phyloP scores from a whole-genome alignment of 2,888 invertebrate species.

The Copidosoma aretas region DNA sequence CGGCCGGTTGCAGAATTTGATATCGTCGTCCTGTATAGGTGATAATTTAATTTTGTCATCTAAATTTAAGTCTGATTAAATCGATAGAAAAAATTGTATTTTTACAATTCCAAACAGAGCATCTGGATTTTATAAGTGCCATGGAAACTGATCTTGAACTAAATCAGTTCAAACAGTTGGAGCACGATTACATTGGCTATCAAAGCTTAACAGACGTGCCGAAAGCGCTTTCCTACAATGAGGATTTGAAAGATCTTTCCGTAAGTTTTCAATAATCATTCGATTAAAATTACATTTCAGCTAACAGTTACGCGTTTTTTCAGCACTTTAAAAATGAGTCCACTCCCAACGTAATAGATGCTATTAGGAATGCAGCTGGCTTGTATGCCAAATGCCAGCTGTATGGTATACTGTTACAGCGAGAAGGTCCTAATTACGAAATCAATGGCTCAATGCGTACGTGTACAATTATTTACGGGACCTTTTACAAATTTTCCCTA shows the following conservation, averaged over 20 bases:
- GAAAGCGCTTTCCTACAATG: constrained; percentile 76
- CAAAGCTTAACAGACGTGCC: constrained; percentile 96
- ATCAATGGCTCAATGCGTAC: constrained; percentile 66
- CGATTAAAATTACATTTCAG: constrained; percentile 7
- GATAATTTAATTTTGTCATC: too few relatives aligned
- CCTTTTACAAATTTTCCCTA: constrained; percentile 1
- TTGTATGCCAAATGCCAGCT: constrained; percentile 83
- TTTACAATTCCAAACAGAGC: constrained; percentile 69
- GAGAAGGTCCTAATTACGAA: constrained; percentile 82
- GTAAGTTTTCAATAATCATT: constrained; percentile 53
- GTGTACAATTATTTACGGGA: constrained; percentile 25
- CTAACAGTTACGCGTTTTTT: constrained; percentile 41
- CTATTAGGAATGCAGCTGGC: constrained; percentile 73
- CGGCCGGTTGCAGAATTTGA: constrained; percentile 91
- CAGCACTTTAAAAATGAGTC: constrained; percentile 71
- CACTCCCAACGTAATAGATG: constrained; percentile 77
- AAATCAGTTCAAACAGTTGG: constrained; percentile 84
- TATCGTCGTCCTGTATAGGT: constrained; percentile 97
- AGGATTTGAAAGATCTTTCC: constrained; percentile 66
- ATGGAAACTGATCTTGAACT: constrained; percentile 76
- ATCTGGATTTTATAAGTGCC: constrained; percentile 92
- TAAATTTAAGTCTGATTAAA: constrained; percentile 1
- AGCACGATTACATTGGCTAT: constrained; percentile 92
- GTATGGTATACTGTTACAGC: constrained; percentile 80
- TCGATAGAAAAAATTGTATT: not conserved